phyloP scores from a whole-genome alignment of 2,113 vertebrate species.

The Ptychochromis oligacanthus region DNA sequence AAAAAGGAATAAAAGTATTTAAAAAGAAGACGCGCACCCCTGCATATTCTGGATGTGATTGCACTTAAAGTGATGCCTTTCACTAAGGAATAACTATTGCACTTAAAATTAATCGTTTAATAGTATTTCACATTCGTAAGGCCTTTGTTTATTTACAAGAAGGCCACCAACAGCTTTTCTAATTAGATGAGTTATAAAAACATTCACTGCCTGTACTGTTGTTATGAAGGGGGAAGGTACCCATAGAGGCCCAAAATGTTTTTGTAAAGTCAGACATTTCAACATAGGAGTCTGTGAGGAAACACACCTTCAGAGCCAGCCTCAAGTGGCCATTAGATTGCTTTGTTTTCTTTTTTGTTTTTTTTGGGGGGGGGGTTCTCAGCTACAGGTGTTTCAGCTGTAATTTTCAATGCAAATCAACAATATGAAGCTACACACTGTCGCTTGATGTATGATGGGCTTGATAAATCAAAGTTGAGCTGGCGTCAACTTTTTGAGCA shows the following conservation, averaged over 20 bases:
- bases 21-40: not conserved
- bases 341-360: no score
- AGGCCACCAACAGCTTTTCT: no score
- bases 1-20: not conserved
- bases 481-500: not conserved
- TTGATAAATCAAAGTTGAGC: not conserved
- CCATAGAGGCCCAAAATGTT: not conserved
- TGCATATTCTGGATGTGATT: no score
- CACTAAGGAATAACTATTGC: not conserved
- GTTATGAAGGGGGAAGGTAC: not conserved
- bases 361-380: no score
- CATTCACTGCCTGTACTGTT: not conserved
- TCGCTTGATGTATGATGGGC: not conserved
- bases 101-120: not conserved
- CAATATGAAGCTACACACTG: not conserved
- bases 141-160: not conserved
- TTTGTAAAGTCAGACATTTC: no score
- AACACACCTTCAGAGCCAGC: not conserved
- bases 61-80: not conserved
- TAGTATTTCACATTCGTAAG: not conserved
- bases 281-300: fast-evolving
- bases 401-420: not conserved
- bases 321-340: no score
- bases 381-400: no score
- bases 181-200: no score